Conservation (phyloP, 2,113 vertebrate species). For the Zootoca vivipara region DNA sequence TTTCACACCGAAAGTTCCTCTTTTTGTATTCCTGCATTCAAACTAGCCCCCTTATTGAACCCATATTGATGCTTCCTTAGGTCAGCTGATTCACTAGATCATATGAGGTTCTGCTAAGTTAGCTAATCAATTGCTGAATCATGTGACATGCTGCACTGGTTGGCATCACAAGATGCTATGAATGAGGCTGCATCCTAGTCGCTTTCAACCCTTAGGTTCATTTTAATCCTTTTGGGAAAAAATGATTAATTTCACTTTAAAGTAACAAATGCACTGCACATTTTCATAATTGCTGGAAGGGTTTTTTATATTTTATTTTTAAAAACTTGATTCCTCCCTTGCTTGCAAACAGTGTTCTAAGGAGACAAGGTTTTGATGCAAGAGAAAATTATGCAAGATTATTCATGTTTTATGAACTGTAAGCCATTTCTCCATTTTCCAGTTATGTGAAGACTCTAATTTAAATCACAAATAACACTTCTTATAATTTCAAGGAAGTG, state of each 20-base stretch:
- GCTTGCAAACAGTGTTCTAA: rapidly evolving
- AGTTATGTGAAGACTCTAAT: neutral
- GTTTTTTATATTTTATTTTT: neutral
- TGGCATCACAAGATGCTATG: neutral
- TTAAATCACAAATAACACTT: neutral
- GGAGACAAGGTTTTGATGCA: neutral
- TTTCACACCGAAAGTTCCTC: too few relatives aligned
- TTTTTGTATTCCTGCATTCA: too few relatives aligned
- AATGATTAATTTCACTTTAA: neutral
- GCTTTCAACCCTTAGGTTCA: neutral
- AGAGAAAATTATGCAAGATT: neutral
- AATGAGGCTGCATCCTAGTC: neutral
- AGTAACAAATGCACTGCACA: neutral
- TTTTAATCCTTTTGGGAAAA: neutral
- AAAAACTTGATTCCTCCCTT: too few relatives aligned
- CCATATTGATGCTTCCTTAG: too few relatives aligned
- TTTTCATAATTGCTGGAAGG: neutral
- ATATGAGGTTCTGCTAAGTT: too few relatives aligned
- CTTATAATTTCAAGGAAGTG: neutral
- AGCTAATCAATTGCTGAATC: neutral
- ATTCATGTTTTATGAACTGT: neutral
- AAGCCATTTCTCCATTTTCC: neutral
- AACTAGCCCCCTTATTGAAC: too few relatives aligned
- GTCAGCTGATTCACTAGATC: too few relatives aligned
- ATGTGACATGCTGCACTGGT: neutral